Base-by-base conservation (phyloP, 2,113 vertebrate genomes). In the Tricholaema leucomelas region DNA sequence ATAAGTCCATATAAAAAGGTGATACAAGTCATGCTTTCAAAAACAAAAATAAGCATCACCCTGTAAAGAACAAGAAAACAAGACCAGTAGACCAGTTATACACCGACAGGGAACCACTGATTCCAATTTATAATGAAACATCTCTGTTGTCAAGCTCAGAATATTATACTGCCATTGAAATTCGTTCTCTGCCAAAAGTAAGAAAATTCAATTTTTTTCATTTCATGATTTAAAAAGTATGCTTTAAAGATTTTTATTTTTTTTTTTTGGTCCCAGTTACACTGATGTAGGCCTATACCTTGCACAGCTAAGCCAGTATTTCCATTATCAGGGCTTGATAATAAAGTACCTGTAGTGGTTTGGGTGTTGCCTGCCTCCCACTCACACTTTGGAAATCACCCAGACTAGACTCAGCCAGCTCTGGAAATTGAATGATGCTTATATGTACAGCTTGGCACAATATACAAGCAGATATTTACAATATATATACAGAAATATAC, bases 221-320 rank as follows among this genome's bases (percentile, higher is more conserved):
- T 91, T 95, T 93, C 44, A 87, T 74, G 66, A 61, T 59, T 90
- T 86, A 82, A 93, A 95, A 97, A 58, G 35, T 44, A 90, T 93
- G 61, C 94, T 86, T 81, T 67, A 93, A 97, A 91, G 59, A 16
- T 18, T 44, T 44, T 15, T 14, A n/a, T 8, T 9, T 10, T 5
- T 30, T 31, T 36, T 21, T 3, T 13, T 4, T 12, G 12, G 44
- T 21, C 31, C 8, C 87, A 92, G 96, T 95, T 87, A 94, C 54
- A 93, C 31, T 87, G 77, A 91, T 50, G 30, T 25, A 86, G 44
- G 36, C 63, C 81, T 61, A 42, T 46, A 83, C 52, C 60, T 79
- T 36, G 14, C 8, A 80, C 56, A 90, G 48, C 21, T 67, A 72
- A 58, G 75, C 67, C 96, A 94, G 61, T 66, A 86, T 75, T 96